phyloP scores from a whole-genome alignment of 2,888 invertebrate genomes.

The Lochmaea capreae region DNA sequence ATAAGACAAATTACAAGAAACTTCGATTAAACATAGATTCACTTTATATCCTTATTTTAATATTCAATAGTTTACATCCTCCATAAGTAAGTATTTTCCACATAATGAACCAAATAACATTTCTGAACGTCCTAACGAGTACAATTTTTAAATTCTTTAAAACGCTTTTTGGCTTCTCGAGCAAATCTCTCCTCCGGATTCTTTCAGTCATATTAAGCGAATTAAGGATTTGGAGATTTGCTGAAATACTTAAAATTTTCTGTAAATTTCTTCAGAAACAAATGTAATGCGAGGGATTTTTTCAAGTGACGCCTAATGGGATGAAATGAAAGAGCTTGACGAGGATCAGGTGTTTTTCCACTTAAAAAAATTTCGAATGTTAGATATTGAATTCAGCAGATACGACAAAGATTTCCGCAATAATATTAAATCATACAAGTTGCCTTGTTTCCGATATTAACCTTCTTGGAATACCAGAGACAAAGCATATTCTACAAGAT shows the following conservation, averaged over 20 bases:
- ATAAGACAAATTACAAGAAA: too few relatives aligned
- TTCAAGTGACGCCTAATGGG: slow-evolving; percentile 41
- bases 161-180: slow-evolving; percentile 61
- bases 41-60: too few relatives aligned
- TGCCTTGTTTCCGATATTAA: too few relatives aligned
- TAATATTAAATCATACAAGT: too few relatives aligned
- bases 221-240: slow-evolving; percentile 51
- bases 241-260: slow-evolving; percentile 43
- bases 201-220: slow-evolving; percentile 56
- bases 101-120: slow-evolving; percentile 23
- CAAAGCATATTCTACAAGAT: too few relatives aligned
- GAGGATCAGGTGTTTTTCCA: slow-evolving; percentile 24
- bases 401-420: neutral
- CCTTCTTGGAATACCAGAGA: too few relatives aligned
- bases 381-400: neutral
- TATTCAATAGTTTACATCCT: too few relatives aligned
- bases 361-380: neutral
- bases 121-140: slow-evolving; percentile 58
- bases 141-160: slow-evolving; percentile 64
- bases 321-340: slow-evolving; percentile 35
- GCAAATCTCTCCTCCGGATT: slow-evolving; percentile 56
- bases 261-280: slow-evolving; percentile 45
- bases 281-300: slow-evolving; percentile 46
- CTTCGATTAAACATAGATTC: too few relatives aligned
- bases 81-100: too few relatives aligned